These are phyloP conservation scores for Trididemnum clinides DNA, from an alignment of 23 tunicate genomes.

Conservation along the genomic window DNA sequence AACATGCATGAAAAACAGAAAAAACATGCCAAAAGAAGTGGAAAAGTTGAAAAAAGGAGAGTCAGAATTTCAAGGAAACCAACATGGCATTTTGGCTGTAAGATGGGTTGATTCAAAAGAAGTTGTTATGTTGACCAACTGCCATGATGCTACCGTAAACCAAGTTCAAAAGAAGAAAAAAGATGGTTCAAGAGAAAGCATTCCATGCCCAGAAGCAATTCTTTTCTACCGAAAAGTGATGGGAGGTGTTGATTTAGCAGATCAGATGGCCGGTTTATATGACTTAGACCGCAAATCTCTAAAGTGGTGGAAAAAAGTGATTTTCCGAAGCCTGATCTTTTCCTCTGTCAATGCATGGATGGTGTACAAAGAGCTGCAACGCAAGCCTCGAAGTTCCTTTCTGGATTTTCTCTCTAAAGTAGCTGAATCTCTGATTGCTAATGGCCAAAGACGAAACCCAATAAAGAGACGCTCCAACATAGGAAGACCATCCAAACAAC, in stretches of 20 bases:
- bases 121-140: constrained; percentile 31
- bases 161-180: constrained; percentile 27
- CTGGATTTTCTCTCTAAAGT: constrained; percentile 21
- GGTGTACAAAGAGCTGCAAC: constrained; percentile 34
- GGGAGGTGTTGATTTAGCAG: constrained; percentile 44
- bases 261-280: constrained; percentile 47
- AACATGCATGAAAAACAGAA: constrained; percentile 30
- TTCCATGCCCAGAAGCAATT: constrained; percentile 42
- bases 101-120: constrained; percentile 24
- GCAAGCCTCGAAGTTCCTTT: background rate
- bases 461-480: background rate
- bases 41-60: constrained; percentile 13
- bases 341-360: constrained; percentile 35
- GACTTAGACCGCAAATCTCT: constrained; percentile 30
- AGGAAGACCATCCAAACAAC: constrained; percentile 37
- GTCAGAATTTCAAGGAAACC: constrained; percentile 24
- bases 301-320: constrained; percentile 36
- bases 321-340: constrained; percentile 10
- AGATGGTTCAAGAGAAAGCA: constrained; percentile 37
- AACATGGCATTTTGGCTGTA: constrained; percentile 14
- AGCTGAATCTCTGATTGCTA: constrained; percentile 25
- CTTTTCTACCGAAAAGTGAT: constrained; percentile 15
- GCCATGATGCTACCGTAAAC: constrained; percentile 8
- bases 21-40: constrained; percentile 22
- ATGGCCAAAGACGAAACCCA: constrained; percentile 10